Evolutionary conservation across 2,113 vertebrate genomes (phyloP).

Genomic region (Lophius piscatorius): DNA sequence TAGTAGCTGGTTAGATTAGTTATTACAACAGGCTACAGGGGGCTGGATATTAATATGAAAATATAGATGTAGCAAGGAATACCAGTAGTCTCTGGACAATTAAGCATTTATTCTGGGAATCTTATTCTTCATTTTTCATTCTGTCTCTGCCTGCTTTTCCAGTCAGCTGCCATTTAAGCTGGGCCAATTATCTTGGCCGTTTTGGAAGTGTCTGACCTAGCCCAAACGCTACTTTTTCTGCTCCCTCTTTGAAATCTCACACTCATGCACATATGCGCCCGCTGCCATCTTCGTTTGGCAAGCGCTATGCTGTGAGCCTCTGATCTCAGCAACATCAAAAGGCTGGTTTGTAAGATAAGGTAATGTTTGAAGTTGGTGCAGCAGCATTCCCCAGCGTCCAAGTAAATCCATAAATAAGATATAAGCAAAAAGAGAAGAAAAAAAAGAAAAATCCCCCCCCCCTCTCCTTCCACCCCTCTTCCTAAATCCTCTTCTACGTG

Average conservation of each 20-base stretch:
- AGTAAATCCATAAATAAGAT: slow-evolving; percentile 93
- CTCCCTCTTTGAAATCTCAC: slow-evolving; percentile 90
- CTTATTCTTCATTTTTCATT: slow-evolving; percentile 55
- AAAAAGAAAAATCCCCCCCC: slow-evolving; percentile 40
- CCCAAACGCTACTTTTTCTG: slow-evolving; percentile 87
- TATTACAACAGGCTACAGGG: slow-evolving; percentile 20
- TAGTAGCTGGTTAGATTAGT: background rate
- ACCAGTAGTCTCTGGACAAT: slow-evolving; percentile 60
- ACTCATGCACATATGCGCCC: slow-evolving; percentile 84
- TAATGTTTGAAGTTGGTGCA: slow-evolving; percentile 91
- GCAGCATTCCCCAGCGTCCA: slow-evolving; percentile 88
- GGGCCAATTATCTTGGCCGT: slow-evolving; percentile 90
- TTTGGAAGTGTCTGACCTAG: slow-evolving; percentile 88
- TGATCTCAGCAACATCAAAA: slow-evolving; percentile 94
- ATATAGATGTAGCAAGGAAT: slow-evolving; percentile 28
- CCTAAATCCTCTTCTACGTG: slow-evolving; percentile 64
- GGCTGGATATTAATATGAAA: slow-evolving; percentile 30
- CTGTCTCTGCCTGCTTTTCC: slow-evolving; percentile 75
- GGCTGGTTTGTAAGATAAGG: slow-evolving; percentile 94
- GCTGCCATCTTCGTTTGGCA: slow-evolving; percentile 90
- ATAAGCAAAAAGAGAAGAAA: slow-evolving; percentile 87
- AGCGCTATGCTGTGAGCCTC: slow-evolving; percentile 87
- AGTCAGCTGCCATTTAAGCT: slow-evolving; percentile 87
- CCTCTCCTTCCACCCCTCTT: slow-evolving; percentile 42
- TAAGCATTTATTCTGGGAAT: slow-evolving; percentile 63